Evolutionary conservation across 2,888 invertebrate species (phyloP).

Genomic region (Asteroscopus sphinx): DNA sequence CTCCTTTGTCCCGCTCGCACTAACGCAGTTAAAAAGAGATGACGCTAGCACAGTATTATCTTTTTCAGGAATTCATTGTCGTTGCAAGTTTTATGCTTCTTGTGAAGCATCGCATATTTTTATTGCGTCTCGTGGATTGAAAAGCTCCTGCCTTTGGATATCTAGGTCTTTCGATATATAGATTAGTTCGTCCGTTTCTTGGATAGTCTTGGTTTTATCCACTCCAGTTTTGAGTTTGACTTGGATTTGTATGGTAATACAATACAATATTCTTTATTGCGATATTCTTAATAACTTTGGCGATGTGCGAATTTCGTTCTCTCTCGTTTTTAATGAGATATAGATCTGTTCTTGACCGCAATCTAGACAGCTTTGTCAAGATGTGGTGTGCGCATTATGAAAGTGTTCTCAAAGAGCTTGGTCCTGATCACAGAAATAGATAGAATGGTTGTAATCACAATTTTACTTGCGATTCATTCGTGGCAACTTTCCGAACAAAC

Average conservation of each 20-base stretch:
- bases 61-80: constrained; percentile 89
- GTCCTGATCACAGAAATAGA: no score
- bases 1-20: constrained; percentile 82
- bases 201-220: constrained; percentile 31
- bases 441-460: no score
- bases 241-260: constrained; percentile 5
- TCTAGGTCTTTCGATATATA: constrained; percentile 60
- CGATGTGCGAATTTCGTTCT: not conserved
- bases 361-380: no score
- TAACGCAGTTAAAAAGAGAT: constrained; percentile 80
- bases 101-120: constrained; percentile 86
- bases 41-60: constrained; percentile 79
- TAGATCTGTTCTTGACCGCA: no score
- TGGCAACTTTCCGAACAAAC: no score
- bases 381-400: no score
- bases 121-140: constrained; percentile 85
- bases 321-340: no score
- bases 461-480: no score
- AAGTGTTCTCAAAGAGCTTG: no score
- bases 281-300: no score
- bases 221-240: constrained; percentile 9
- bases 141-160: constrained; percentile 70
- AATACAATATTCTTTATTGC: no score
- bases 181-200: constrained; percentile 42
- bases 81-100: constrained; percentile 84